A percentile compares a stretch with the other conserved stretches of the same genome.
Conservation (phyloP, 2,888 invertebrate genomes). For the Melanargia galathea region DNA sequence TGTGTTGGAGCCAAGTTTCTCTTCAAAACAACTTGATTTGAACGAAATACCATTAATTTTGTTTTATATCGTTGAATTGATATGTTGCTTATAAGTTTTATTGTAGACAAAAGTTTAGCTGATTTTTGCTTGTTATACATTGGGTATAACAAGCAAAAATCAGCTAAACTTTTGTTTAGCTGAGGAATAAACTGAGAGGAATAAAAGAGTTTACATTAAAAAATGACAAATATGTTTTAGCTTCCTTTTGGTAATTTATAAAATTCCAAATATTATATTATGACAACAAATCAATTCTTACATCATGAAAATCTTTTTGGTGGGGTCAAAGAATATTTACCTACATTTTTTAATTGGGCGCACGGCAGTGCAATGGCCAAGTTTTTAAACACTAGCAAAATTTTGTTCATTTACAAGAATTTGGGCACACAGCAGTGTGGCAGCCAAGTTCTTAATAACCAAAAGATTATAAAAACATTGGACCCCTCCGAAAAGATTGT, state of each 20-base stretch:
- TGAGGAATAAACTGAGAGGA: no score
- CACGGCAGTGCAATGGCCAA: no score
- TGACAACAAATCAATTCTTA: conserved; percentile 19
- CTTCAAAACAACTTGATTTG: conserved; percentile 1
- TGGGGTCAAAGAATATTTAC: no score
- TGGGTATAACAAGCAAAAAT: no score
- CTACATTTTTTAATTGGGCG: no score
- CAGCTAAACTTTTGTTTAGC: no score
- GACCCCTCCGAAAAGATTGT: conserved; percentile 46
- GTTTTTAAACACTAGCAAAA: no score
- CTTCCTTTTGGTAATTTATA: background rate
- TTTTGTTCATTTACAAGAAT: background rate
- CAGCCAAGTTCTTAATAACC: background rate
- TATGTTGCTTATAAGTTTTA: conserved; percentile 20
- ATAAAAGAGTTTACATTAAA: no score
- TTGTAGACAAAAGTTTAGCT: background rate
- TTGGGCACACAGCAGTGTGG: background rate
- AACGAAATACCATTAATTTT: conserved; percentile 3
- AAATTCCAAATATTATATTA: conserved; percentile 9
- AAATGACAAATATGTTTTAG: no score
- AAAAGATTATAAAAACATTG: background rate
- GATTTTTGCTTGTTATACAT: no score
- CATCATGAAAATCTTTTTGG: conserved; percentile 42
- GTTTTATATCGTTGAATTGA: background rate
- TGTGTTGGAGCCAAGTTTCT: conserved; percentile 11